Conservation (phyloP, 1,140 invertebrate genomes). For the Papilio xuthus region DNA sequence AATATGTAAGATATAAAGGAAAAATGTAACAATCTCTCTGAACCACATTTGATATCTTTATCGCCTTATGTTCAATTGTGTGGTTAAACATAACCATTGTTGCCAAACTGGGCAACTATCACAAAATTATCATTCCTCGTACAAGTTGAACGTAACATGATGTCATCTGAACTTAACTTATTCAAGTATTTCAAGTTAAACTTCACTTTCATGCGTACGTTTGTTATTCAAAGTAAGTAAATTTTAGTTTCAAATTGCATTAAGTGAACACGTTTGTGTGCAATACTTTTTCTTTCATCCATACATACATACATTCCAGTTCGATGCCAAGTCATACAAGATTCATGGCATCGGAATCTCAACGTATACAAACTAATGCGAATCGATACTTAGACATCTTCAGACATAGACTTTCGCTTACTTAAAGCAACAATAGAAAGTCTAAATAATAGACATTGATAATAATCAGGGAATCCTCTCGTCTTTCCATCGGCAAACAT, state of each 20-base stretch:
- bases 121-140: conserved; percentile 14
- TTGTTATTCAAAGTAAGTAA: conserved; percentile 29
- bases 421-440: conserved; percentile 11
- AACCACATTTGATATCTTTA: no score
- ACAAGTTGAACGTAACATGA: conserved; percentile 30
- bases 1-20: no score
- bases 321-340: conserved; percentile 32
- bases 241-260: conserved; percentile 28
- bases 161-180: conserved; percentile 34
- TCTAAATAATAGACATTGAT: neutral
- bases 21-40: no score
- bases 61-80: no score
- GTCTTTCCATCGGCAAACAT: neutral
- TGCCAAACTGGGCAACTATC: conserved; percentile 12
- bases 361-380: conserved; percentile 25
- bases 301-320: conserved; percentile 11
- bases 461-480: conserved; percentile 5
- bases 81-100: neutral
- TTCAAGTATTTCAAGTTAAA: conserved; percentile 32
- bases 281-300: conserved; percentile 30
- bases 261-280: conserved; percentile 24
- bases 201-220: conserved; percentile 23
- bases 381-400: conserved; percentile 21
- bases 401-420: conserved; percentile 25
- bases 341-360: conserved; percentile 23